Percentiles rank a stretch among this genome's conserved stretches.
Evolutionary conservation across 2,888 invertebrate species (phyloP).

Genomic region (Parasteatoda lunata): DNA sequence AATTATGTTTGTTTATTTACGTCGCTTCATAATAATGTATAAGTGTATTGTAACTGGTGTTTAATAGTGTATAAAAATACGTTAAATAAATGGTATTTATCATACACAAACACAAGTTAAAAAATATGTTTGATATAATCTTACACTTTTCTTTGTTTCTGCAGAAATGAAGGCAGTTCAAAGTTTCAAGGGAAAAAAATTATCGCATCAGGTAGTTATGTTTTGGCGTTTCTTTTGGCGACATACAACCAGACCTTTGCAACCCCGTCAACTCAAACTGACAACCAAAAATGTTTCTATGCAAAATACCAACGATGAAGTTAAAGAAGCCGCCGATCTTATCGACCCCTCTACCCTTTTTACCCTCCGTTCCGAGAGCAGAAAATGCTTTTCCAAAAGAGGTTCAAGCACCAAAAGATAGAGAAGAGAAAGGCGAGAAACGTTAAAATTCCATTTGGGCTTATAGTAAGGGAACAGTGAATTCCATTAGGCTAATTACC

Average conservation of each 20-base stretch:
- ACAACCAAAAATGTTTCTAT: conserved; percentile 63
- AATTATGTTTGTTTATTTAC: too few relatives aligned
- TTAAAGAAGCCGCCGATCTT: conserved; percentile 58
- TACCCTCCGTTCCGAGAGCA: conserved; percentile 18
- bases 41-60: too few relatives aligned
- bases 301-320: conserved; percentile 58
- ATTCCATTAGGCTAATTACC: conserved; percentile 70
- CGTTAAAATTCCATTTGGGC: conserved; percentile 70
- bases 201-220: too few relatives aligned
- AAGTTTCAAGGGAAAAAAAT: too few relatives aligned
- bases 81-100: too few relatives aligned
- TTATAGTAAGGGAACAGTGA: conserved; percentile 65
- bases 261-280: conserved; percentile 58
- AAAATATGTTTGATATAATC: too few relatives aligned
- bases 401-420: conserved; percentile 8
- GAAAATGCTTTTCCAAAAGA: conserved; percentile 9
- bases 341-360: background rate
- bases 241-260: conserved; percentile 25
- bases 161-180: too few relatives aligned
- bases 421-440: conserved; percentile 54
- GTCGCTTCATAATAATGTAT: too few relatives aligned
- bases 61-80: too few relatives aligned
- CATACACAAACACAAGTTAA: too few relatives aligned
- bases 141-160: too few relatives aligned
- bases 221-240: conserved; percentile 47